Conservation (phyloP, 2,888 invertebrate genomes). For the Meloe dianella region DNA sequence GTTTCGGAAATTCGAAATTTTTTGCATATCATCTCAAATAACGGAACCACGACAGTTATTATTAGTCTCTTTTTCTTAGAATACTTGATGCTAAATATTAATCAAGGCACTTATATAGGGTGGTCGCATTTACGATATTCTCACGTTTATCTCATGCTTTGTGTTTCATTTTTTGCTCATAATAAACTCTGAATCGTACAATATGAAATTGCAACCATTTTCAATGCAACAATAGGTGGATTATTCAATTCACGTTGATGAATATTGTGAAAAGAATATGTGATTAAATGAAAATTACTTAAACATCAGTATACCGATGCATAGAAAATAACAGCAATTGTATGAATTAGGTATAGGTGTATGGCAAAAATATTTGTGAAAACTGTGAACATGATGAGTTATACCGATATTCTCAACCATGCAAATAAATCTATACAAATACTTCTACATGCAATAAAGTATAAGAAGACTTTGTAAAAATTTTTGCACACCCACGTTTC, state of each 20-base stretch:
- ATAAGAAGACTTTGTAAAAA: slow-evolving; percentile 4
- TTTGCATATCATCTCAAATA: background rate
- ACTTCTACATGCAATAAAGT: background rate
- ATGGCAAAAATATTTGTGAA: background rate
- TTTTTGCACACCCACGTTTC: slow-evolving; percentile 9
- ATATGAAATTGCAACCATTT: slow-evolving; percentile 9
- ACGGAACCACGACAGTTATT: background rate
- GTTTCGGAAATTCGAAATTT: background rate
- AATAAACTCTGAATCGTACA: background rate
- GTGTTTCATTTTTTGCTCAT: background rate
- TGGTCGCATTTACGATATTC: background rate
- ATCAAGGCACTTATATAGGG: background rate
- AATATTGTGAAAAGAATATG: background rate
- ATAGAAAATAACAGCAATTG: too few species aligned
- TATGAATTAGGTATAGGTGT: too few species aligned
- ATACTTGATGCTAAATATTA: too few species aligned
- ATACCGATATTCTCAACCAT: slow-evolving; percentile 4
- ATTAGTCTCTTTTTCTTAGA: background rate
- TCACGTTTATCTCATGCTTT: background rate
- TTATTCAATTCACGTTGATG: slow-evolving; percentile 12
- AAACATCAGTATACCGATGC: too few species aligned
- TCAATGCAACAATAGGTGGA: slow-evolving; percentile 14
- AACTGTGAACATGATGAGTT: slow-evolving; percentile 4
- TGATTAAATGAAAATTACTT: background rate
- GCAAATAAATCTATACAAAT: slow-evolving; percentile 6